Percentiles rank a stretch among this genome's conserved stretches.
Conservation (phyloP, 2,113 vertebrate genomes). For the Grantiella picta region DNA sequence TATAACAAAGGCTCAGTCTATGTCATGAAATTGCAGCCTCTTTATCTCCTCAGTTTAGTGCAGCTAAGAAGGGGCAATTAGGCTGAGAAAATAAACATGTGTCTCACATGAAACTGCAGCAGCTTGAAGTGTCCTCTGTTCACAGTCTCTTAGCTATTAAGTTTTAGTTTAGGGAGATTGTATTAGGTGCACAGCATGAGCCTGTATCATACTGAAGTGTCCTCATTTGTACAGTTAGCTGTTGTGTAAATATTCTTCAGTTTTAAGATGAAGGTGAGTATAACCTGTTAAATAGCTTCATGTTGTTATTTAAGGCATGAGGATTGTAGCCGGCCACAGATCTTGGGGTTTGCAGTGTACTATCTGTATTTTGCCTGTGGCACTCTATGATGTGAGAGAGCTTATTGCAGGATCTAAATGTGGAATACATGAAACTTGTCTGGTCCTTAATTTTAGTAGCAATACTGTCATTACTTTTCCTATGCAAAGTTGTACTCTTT, state of each 20-base stretch:
- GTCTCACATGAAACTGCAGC: neutral
- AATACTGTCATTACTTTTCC: neutral
- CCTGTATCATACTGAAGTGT: neutral
- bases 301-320: neutral
- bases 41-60: neutral
- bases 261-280: neutral
- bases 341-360: neutral
- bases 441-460: neutral
- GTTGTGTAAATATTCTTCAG: neutral
- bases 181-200: neutral
- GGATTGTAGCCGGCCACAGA: neutral
- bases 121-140: neutral
- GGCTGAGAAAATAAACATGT: neutral
- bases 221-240: neutral
- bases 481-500: neutral
- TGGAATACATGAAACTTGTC: neutral
- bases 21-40: neutral
- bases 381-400: neutral
- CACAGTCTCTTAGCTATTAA: neutral
- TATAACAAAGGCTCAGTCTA: neutral
- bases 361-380: neutral
- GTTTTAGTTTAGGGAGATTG: neutral
- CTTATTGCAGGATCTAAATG: neutral
- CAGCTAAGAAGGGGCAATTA: neutral
- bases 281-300: neutral